These are phyloP conservation scores for Cebus imitator DNA, from an alignment of 2,113 vertebrate genomes.

Conservation along the genomic window DNA sequence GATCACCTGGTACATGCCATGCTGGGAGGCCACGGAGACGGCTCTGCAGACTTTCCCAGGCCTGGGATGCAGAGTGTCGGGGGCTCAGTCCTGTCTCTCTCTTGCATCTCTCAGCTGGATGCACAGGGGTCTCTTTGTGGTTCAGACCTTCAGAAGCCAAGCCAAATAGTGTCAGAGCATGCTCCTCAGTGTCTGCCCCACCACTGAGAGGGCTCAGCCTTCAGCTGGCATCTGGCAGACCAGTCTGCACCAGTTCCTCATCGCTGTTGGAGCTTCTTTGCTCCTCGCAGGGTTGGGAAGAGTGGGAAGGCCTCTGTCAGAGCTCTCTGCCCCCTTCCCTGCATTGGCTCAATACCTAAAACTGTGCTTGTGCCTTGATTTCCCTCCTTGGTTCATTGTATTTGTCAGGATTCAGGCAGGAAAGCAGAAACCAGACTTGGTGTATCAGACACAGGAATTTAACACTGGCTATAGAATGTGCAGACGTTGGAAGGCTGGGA, in stretches of 20 bases:
- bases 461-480: too few species aligned
- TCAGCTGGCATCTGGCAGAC: not conserved
- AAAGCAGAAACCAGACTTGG: not conserved
- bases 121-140: not conserved
- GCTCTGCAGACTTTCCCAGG: not conserved
- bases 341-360: not conserved
- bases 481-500: not conserved
- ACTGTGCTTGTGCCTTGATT: not conserved
- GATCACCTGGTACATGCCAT: fast-evolving
- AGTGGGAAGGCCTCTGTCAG: not conserved
- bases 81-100: not conserved
- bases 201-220: not conserved
- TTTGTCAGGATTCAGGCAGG: not conserved
- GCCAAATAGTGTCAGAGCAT: not conserved
- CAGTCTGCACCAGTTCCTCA: not conserved
- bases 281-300: not conserved
- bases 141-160: not conserved
- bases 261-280: not conserved
- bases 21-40: not conserved
- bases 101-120: not conserved
- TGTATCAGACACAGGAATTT: not conserved
- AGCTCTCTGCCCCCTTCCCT: not conserved
- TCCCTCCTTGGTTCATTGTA: not conserved
- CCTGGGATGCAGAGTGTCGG: not conserved
- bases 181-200: not conserved